Evolutionary conservation across 92 coral and sea anemone species (phyloP).

Genomic region (Epizoanthus illoricatus): DNA sequence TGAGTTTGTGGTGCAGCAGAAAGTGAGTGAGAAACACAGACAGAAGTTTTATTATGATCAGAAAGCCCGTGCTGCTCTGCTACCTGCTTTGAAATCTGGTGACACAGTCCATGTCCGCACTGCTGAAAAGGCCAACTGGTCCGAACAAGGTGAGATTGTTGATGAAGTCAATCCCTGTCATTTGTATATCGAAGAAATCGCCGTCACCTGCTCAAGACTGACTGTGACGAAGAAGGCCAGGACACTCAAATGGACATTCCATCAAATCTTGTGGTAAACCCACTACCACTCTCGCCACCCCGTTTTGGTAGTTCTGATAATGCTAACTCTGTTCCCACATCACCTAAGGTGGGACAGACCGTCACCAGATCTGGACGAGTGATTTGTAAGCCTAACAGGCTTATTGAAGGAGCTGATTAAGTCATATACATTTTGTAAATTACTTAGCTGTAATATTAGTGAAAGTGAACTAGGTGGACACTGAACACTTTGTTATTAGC

Average conservation of each 20-base stretch:
- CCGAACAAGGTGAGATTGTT: constrained; percentile 16
- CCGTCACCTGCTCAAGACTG: constrained; percentile 22
- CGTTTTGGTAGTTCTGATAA: neutral
- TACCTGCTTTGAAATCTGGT: constrained; percentile 2
- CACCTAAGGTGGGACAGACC: constrained; percentile 11
- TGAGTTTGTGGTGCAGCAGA: constrained; percentile 22
- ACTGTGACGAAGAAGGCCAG: constrained; percentile 2
- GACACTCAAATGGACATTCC: constrained; percentile 3
- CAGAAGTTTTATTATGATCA: constrained; percentile 31
- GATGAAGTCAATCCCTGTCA: neutral
- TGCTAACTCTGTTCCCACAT: neutral
- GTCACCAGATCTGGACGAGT: constrained; percentile 18
- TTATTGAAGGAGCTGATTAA: constrained; percentile 17
- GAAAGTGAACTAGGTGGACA: neutral
- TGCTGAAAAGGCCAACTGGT: constrained; percentile 17
- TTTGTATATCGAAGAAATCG: constrained; percentile 21
- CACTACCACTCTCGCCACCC: neutral
- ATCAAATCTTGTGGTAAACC: constrained; percentile 2
- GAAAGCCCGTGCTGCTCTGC: neutral
- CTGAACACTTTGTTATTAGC: constrained; percentile 1
- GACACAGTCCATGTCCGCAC: constrained; percentile 21
- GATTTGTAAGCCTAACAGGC: neutral
- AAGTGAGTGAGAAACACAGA: constrained; percentile 14
- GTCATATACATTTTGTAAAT: neutral
- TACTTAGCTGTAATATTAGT: neutral